phyloP scores from a whole-genome alignment of 2,888 invertebrate genomes.

The Drosophila seclusa region DNA sequence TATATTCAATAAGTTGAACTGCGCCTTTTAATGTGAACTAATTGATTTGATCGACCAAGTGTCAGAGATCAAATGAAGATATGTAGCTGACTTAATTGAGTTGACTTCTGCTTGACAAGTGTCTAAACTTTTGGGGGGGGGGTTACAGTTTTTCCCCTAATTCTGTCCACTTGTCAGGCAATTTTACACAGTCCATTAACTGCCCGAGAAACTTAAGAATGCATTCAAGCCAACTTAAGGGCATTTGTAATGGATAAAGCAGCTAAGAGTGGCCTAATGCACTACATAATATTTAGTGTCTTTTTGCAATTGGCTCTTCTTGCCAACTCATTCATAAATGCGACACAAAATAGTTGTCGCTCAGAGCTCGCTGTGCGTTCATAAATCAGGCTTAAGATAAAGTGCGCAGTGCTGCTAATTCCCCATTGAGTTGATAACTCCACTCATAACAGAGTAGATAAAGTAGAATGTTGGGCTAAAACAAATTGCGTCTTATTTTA shows the following conservation, averaged over 20 bases:
- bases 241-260: not conserved
- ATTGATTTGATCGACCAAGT: conserved; percentile 16
- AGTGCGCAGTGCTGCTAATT: conserved; percentile 16
- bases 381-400: conserved; percentile 38
- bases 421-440: conserved; percentile 28
- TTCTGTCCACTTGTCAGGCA: conserved; percentile 6
- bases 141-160: not conserved
- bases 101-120: conserved; percentile 15
- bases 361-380: not conserved
- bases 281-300: not conserved
- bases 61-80: conserved; percentile 30
- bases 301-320: conserved; percentile 1
- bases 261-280: not conserved
- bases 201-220: not conserved
- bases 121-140: not conserved
- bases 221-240: conserved; percentile 3
- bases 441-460: conserved; percentile 22
- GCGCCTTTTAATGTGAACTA: not conserved
- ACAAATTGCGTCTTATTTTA: conserved; percentile 24
- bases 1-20: not conserved
- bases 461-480: conserved; percentile 9
- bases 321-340: conserved; percentile 11
- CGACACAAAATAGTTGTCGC: conserved; percentile 8
- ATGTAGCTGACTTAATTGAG: conserved; percentile 9
- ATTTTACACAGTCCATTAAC: conserved; percentile 12